phyloP scores from a whole-genome alignment of 2,113 vertebrate genomes.

The Mirza zaza region DNA sequence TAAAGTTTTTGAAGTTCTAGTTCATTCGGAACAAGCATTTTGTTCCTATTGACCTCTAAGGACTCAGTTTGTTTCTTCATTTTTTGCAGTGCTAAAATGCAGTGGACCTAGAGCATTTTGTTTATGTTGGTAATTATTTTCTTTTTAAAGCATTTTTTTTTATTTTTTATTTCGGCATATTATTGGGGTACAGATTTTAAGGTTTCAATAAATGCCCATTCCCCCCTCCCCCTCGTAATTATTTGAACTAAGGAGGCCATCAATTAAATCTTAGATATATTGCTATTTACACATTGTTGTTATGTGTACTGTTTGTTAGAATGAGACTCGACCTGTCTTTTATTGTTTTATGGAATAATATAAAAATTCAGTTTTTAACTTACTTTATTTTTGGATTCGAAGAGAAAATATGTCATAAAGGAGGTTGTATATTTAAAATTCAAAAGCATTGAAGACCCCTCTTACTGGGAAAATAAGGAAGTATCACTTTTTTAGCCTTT shows the following conservation, averaged over 20 bases:
- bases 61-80: neutral
- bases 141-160: no score
- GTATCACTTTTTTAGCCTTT: conserved; percentile 3
- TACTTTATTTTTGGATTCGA: conserved; percentile 35
- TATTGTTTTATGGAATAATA: conserved; percentile 24
- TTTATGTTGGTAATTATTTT: conserved; percentile 39
- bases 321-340: neutral
- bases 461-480: neutral
- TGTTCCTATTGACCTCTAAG: neutral
- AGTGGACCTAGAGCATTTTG: neutral
- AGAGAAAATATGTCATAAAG: neutral
- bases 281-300: conserved; percentile 8
- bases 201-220: no score
- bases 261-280: neutral
- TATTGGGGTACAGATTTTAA: no score
- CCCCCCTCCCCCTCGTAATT: no score
- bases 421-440: neutral
- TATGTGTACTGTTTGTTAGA: neutral
- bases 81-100: neutral
- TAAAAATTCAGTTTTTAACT: conserved; percentile 34
- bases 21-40: neutral
- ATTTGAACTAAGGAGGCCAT: neutral
- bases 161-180: no score
- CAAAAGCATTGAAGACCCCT: neutral
- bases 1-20: neutral